phyloP scores from a whole-genome alignment of 2,113 vertebrate genomes.

The Ceuthmochares aereus region DNA sequence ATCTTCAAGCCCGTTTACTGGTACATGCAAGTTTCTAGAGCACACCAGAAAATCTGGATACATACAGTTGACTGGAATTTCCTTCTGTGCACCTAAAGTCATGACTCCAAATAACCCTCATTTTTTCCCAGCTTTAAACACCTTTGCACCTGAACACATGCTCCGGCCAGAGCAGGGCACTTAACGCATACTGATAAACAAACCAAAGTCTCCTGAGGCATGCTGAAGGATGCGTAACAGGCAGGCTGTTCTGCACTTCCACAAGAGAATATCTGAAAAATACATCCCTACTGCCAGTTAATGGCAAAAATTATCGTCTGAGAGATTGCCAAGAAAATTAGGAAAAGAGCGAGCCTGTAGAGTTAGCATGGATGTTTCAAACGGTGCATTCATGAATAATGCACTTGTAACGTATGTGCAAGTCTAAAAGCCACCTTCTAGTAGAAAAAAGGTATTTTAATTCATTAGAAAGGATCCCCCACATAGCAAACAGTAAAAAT shows the following conservation, averaged over 20 bases:
- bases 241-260: background rate
- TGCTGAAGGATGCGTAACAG: background rate
- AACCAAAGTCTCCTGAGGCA: background rate
- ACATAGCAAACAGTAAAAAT: background rate
- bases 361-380: background rate
- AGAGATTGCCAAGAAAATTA: background rate
- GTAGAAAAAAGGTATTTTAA: background rate
- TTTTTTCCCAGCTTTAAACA: background rate
- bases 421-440: background rate
- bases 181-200: background rate
- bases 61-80: fast-evolving
- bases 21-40: background rate
- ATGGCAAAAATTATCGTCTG: background rate
- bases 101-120: background rate
- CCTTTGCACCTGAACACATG: background rate
- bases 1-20: background rate
- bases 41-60: background rate
- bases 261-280: background rate
- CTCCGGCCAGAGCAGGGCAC: background rate
- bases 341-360: background rate
- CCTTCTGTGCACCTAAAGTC: background rate
- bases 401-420: background rate
- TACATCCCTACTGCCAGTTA: background rate
- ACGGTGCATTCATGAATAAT: background rate
- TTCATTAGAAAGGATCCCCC: background rate